phyloP scores from a whole-genome alignment of 2,888 invertebrate genomes.

The Polydrusus cervinus region DNA sequence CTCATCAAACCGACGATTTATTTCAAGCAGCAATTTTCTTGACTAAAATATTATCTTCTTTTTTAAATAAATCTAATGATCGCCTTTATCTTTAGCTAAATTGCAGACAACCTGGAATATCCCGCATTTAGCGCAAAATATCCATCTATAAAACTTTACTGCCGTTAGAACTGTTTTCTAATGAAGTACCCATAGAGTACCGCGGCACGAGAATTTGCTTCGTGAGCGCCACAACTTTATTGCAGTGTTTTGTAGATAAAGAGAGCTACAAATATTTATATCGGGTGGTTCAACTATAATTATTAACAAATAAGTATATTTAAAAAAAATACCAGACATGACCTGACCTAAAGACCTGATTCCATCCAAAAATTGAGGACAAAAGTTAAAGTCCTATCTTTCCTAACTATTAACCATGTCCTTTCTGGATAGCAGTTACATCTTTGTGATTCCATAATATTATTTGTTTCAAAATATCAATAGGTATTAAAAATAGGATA shows the following conservation, averaged over 20 bases:
- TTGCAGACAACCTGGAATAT: constrained; percentile 33
- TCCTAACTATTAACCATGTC: too few relatives aligned
- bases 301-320: constrained; percentile 8
- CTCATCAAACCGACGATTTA: constrained; percentile 13
- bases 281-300: constrained; percentile 25
- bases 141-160: constrained; percentile 43
- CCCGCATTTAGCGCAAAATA: constrained; percentile 47
- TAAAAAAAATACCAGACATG: background rate
- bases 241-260: constrained; percentile 27
- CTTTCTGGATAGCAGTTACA: too few relatives aligned
- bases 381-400: too few relatives aligned
- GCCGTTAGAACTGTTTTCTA: constrained; percentile 50
- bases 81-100: constrained; percentile 39
- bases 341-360: too few relatives aligned
- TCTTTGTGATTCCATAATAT: too few relatives aligned
- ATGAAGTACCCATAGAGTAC: constrained; percentile 44
- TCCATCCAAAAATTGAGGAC: too few relatives aligned
- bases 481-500: too few relatives aligned
- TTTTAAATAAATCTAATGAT: constrained; percentile 40
- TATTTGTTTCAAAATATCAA: too few relatives aligned
- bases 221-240: constrained; percentile 42
- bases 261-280: constrained; percentile 26
- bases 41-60: constrained; percentile 27
- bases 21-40: constrained; percentile 5
- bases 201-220: constrained; percentile 42